Conservation (phyloP, 2,113 vertebrate genomes). For the Asarcornis scutulata region DNA sequence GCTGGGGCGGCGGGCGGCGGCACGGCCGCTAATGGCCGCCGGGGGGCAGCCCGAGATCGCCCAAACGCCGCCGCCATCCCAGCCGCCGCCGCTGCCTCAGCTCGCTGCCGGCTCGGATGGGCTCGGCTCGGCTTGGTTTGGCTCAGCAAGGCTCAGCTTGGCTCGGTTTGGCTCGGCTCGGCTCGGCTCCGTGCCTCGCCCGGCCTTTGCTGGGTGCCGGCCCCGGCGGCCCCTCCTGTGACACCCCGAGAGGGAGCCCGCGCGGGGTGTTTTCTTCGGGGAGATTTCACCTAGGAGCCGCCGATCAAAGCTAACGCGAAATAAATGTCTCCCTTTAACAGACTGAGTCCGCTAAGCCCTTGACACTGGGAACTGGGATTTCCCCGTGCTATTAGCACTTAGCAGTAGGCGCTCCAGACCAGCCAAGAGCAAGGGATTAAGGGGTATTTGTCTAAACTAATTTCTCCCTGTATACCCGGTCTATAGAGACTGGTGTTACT, state of each 20-base stretch:
- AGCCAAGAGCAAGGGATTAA: slow-evolving; percentile 83
- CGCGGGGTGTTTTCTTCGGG: slow-evolving; percentile 68
- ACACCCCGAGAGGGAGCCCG: slow-evolving; percentile 7
- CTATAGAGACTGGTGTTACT: slow-evolving; percentile 82
- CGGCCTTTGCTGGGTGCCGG: not conserved
- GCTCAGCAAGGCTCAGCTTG: not conserved
- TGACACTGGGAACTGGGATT: slow-evolving; percentile 82
- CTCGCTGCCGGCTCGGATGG: not conserved
- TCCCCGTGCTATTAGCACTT: slow-evolving; percentile 81
- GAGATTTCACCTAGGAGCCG: slow-evolving; percentile 69
- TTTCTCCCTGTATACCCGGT: slow-evolving; percentile 78
- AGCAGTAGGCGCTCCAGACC: slow-evolving; percentile 78
- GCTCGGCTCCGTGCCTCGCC: no score
- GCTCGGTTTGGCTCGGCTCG: no score
- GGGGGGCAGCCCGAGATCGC: slow-evolving; percentile 59
- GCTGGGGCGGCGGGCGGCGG: not conserved
- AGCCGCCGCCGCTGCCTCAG: not conserved
- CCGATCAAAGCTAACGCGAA: slow-evolving; percentile 77
- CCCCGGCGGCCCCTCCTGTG: not conserved
- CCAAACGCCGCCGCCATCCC: not conserved
- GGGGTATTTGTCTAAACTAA: slow-evolving; percentile 85
- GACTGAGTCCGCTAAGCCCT: slow-evolving; percentile 77
- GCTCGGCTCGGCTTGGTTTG: no score
- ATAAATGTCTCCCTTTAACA: slow-evolving; percentile 77
- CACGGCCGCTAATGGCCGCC: slow-evolving; percentile 45